Evolutionary conservation across 2,113 vertebrate genomes (phyloP).

Genomic region (Formicarius rufipectus): DNA sequence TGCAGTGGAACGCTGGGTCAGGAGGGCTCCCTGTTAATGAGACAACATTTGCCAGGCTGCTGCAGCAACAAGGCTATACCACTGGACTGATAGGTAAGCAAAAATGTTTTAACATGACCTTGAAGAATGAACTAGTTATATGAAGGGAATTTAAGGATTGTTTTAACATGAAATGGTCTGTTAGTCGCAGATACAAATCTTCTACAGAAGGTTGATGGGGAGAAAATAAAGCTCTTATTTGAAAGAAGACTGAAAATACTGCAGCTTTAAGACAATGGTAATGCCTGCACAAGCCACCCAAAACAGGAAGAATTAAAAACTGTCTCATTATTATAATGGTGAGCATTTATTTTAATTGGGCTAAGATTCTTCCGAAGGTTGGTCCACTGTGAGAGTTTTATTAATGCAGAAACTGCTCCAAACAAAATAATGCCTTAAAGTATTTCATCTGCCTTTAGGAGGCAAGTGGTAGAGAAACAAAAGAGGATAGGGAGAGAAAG

Average conservation of each 20-base stretch:
- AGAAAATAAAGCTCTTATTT: not conserved
- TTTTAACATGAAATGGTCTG: not conserved
- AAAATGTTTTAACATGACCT: not conserved
- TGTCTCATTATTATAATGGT: not conserved
- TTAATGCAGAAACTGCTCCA: not conserved
- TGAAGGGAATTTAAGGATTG: not conserved
- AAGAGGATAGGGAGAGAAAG: not conserved
- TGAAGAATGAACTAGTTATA: not conserved
- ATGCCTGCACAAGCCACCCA: not conserved
- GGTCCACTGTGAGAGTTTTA: not conserved
- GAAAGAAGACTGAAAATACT: not conserved
- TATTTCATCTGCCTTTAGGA: not conserved
- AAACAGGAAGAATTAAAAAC: not conserved
- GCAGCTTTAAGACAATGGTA: not conserved
- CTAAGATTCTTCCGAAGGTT: not conserved
- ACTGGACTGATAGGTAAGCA: conserved; percentile 65
- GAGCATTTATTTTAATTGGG: not conserved
- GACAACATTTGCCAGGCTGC: conserved; percentile 61
- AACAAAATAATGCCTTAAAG: not conserved
- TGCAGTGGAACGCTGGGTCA: conserved; percentile 50
- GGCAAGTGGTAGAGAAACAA: not conserved
- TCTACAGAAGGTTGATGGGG: not conserved
- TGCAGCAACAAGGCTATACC: conserved; percentile 59
- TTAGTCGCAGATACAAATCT: not conserved
- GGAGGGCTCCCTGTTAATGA: conserved; percentile 72